Base-by-base conservation (phyloP, 2,888 invertebrate genomes). In the Scaptomyza flava region DNA sequence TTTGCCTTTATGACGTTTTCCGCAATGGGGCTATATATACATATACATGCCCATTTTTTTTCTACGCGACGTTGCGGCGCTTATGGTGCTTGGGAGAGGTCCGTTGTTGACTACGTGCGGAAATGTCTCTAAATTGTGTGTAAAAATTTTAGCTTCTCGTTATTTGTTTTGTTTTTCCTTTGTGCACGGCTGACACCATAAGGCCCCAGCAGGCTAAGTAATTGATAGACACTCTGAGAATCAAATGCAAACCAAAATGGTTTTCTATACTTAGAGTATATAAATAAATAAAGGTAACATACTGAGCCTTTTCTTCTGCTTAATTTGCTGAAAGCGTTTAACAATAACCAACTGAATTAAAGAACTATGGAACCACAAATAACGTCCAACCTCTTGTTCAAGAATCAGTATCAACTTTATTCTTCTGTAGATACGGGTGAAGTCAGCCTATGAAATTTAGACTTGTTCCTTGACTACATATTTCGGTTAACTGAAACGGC, bases 101-200 rank as follows among this genome's bases (percentile, higher is more conserved):
- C 31, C 45, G 60, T 56, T 11, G 63, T 46, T 57, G 57, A 60
- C 68, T 73, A 82, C 83, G 87, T 87, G 87, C 87, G 85, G 87
- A 82, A 87, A 87, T 87, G 85, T 85, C 73, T 78, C 85, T 82
- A 87, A 84, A 87, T 84, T 86, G 86, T 87, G 85, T 79, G 83
- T 85, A 85, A 85, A 85, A 82, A 76, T 85, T 68, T 76, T 78
- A 57, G 73, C 68, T 68, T 59, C 70, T 58, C 65, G 59, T 66
- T 76, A 67, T 79, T 78, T 71, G 71, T 73, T 72, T 71, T 56
- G 8, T 46, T 52, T 47, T 68, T 48, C 8, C 41, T 50, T 47
- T 50, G 47, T 30, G 36, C 54, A 56, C 51, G 36, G 47, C 56
- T 62, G 82, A 74, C 85, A 85, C 85, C 87, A 84, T 85, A 87